phyloP scores from a whole-genome alignment of 2,888 invertebrate genomes.

The Chrysodeixis includens region DNA sequence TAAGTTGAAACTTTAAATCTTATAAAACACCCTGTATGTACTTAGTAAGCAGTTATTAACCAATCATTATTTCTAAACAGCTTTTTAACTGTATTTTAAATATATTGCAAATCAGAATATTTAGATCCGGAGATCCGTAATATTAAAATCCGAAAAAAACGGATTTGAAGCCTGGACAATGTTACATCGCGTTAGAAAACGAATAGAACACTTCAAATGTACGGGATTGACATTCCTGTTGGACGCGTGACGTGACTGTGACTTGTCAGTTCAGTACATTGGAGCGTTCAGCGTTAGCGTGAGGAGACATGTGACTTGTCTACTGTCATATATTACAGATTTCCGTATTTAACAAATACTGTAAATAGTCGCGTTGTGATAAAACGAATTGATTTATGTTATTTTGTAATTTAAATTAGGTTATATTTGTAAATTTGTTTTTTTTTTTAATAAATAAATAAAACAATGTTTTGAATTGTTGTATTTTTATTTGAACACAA shows the following conservation, averaged over 20 bases:
- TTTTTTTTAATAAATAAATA: conserved; percentile 46
- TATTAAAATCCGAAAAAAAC: not conserved
- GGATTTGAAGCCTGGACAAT: too few species aligned
- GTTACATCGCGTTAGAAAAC: too few species aligned
- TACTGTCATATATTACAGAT: not conserved
- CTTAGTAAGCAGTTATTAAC: too few species aligned
- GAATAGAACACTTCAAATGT: too few species aligned
- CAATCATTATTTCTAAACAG: not conserved
- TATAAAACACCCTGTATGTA: too few species aligned
- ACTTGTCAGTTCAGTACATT: too few species aligned
- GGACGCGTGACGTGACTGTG: too few species aligned
- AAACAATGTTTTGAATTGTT: conserved; percentile 40
- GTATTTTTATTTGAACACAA: conserved; percentile 1
- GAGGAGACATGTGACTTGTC: too few species aligned
- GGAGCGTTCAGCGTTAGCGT: too few species aligned
- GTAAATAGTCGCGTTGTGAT: conserved; percentile 47
- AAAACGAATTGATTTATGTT: conserved; percentile 28
- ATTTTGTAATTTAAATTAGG: conserved; percentile 34
- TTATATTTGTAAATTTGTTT: conserved; percentile 38
- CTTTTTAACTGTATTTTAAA: not conserved
- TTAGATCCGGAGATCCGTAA: not conserved
- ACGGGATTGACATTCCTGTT: too few species aligned
- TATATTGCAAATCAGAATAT: not conserved
- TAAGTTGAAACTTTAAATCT: too few species aligned
- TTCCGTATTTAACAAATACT: conserved; percentile 12